Percentiles rank a stretch among this genome's conserved stretches.
Conservation (phyloP, 2,113 vertebrate species). For the Bufo bufo region DNA sequence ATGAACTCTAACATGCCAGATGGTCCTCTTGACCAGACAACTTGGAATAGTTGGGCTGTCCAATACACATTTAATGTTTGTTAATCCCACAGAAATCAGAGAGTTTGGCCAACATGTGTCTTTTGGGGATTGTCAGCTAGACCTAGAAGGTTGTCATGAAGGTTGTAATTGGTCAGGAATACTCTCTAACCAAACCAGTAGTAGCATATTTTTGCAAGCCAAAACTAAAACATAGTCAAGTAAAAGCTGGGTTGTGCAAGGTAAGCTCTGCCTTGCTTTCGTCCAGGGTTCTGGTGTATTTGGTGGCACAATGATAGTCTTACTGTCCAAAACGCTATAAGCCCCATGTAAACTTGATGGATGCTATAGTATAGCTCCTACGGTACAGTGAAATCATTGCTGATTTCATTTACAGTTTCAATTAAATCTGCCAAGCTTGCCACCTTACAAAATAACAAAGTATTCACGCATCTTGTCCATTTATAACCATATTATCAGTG, state of each 20-base stretch:
- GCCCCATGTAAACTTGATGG: background rate
- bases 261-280: background rate
- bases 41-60: background rate
- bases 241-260: background rate
- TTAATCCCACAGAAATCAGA: background rate
- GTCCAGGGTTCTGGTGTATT: background rate
- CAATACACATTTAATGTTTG: background rate
- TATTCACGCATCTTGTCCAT: background rate
- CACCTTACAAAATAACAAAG: background rate
- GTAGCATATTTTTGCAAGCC: no score
- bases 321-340: background rate
- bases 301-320: background rate
- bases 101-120: background rate
- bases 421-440: background rate
- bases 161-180: no score
- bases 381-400: no score
- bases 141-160: background rate
- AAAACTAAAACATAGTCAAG: background rate
- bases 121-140: background rate
- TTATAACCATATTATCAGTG: background rate
- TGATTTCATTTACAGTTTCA: background rate
- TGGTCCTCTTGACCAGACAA: background rate
- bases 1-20: background rate
- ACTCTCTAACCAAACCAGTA: no score
- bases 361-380: background rate